phyloP scores from a whole-genome alignment of 1,140 invertebrate genomes.

The Solenopsis invicta region DNA sequence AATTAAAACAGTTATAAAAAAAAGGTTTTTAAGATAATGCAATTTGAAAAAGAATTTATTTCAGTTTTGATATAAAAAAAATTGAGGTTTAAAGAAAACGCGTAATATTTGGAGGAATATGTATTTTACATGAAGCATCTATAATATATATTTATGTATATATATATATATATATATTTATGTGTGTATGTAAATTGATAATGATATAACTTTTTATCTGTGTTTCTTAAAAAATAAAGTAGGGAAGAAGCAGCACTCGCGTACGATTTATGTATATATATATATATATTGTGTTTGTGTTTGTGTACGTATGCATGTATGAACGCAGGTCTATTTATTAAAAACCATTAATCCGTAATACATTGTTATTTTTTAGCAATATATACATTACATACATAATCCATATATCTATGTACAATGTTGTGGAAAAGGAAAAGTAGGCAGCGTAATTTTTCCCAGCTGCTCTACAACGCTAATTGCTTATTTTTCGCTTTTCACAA shows the following conservation, averaged over 20 bases:
- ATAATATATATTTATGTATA: conserved; percentile 6
- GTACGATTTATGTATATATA: background rate
- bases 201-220: conserved; percentile 6
- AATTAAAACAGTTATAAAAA: conserved; percentile 7
- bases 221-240: conserved; percentile 21
- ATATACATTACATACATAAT: conserved; percentile 80
- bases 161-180: conserved; percentile 11
- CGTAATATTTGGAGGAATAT: conserved; percentile 19
- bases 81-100: conserved; percentile 32
- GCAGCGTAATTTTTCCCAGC: background rate
- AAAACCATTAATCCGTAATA: conserved; percentile 69
- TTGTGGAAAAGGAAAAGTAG: conserved; percentile 51
- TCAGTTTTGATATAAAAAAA: background rate
- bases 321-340: conserved; percentile 68
- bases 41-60: conserved; percentile 3
- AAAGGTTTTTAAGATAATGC: background rate
- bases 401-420: conserved; percentile 70
- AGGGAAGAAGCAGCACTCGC: background rate
- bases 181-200: conserved; percentile 3
- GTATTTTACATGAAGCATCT: conserved; percentile 29
- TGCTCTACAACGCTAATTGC: conserved; percentile 7
- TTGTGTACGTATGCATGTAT: background rate
- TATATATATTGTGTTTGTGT: background rate
- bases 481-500: background rate
- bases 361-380: conserved; percentile 71